Percentiles rank a stretch among this genome's conserved stretches.
Evolutionary conservation across 2,113 vertebrate genomes (phyloP).

Genomic region (Percina caprodes): DNA sequence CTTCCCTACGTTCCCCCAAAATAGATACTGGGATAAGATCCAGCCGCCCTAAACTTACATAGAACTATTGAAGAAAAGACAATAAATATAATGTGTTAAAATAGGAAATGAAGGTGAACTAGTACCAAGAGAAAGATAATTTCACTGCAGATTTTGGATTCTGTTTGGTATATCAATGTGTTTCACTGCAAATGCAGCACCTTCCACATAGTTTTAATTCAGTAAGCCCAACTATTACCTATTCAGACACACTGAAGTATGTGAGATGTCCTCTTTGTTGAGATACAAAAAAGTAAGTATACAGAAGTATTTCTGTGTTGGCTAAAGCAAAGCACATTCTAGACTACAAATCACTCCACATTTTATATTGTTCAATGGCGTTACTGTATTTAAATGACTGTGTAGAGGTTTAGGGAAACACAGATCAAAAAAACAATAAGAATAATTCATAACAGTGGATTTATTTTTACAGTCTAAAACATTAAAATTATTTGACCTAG

Average conservation of each 20-base stretch:
- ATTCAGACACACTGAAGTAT: not conserved
- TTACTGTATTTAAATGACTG: no score
- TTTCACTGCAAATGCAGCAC: not conserved
- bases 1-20: not conserved
- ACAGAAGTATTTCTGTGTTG: no score
- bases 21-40: slow-evolving; percentile 5
- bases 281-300: not conserved
- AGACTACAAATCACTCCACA: no score
- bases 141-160: not conserved
- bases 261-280: not conserved
- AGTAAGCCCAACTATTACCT: not conserved
- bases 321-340: no score
- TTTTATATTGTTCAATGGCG: no score
- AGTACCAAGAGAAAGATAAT: not conserved
- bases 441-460: no score
- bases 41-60: slow-evolving; percentile 16
- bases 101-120: not conserved
- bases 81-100: slow-evolving; percentile 10
- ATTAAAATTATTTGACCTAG: no score
- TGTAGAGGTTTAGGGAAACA: no score
- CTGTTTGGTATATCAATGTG: not conserved
- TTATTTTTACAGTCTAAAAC: no score
- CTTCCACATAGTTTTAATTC: not conserved
- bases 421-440: no score
- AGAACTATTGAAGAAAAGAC: slow-evolving; percentile 6